Percentiles rank a stretch among this genome's conserved stretches.
These are phyloP conservation scores for Philantomba maxwellii DNA, from an alignment of 2,113 vertebrate genomes.

Conservation along the genomic window DNA sequence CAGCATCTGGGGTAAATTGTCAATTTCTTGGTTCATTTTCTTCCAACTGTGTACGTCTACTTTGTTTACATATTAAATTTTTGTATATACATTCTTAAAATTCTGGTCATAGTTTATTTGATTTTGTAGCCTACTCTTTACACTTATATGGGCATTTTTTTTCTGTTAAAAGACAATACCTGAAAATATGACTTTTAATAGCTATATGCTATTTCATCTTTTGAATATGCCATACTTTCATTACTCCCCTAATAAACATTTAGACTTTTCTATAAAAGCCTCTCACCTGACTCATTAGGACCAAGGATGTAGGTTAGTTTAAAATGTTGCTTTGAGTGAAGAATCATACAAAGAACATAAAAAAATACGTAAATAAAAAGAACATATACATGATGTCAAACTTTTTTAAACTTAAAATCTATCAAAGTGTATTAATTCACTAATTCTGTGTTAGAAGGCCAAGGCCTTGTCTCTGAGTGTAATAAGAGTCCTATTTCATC, in stretches of 20 bases:
- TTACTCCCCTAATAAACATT: not conserved
- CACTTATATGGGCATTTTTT: not conserved
- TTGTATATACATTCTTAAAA: conserved; percentile 1
- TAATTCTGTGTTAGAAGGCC: not conserved
- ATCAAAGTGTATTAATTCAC: not conserved
- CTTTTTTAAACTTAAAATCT: not conserved
- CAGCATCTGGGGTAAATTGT: not conserved
- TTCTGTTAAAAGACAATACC: not conserved
- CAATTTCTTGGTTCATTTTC: not conserved
- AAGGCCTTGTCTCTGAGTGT: not conserved
- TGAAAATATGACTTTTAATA: conserved; percentile 14
- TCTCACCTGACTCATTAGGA: not conserved
- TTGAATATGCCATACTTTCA: conserved; percentile 1
- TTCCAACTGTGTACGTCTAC: not conserved
- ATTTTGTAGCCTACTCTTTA: not conserved
- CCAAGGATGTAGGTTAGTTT: not conserved
- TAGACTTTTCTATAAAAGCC: not conserved
- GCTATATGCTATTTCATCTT: not conserved
- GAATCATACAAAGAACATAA: not conserved
- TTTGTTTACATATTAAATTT: not conserved
- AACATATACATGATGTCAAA: not conserved
- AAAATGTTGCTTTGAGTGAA: not conserved
- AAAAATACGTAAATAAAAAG: not conserved
- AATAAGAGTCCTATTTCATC: not conserved
- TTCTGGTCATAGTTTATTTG: not conserved